phyloP scores from a whole-genome alignment of 1,140 invertebrate genomes.

The Frieseomelitta varia region DNA sequence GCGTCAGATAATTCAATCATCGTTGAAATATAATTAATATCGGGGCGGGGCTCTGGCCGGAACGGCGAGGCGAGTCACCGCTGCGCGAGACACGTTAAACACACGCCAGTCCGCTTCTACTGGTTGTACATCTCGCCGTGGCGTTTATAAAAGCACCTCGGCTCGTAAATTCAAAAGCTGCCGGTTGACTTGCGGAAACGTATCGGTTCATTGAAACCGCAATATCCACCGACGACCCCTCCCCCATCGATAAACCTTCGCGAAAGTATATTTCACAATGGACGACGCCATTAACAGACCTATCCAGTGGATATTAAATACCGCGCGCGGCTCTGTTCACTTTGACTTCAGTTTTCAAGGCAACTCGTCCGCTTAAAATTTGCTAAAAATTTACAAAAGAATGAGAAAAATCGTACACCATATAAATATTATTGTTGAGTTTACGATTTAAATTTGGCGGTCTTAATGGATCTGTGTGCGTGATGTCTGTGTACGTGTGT shows the following conservation, averaged over 20 bases:
- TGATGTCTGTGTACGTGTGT: too few relatives aligned
- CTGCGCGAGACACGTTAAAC: not conserved
- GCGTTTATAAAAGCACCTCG: not conserved
- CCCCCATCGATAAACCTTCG: not conserved
- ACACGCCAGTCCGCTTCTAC: not conserved
- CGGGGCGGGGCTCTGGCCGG: too few relatives aligned
- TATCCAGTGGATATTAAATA: not conserved
- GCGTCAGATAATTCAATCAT: too few relatives aligned
- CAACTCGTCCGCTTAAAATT: not conserved
- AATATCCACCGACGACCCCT: too few relatives aligned
- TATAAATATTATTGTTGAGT: too few relatives aligned
- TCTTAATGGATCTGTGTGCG: too few relatives aligned
- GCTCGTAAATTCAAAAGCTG: slow-evolving; percentile 3
- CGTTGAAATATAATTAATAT: not conserved
- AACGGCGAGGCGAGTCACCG: not conserved
- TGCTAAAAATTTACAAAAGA: too few relatives aligned
- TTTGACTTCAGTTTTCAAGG: not conserved
- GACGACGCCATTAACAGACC: not conserved
- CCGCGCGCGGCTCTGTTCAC: accelerated
- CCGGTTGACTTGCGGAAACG: not conserved
- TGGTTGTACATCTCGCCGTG: not conserved
- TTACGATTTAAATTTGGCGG: too few relatives aligned
- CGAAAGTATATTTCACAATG: not conserved
- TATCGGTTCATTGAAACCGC: slow-evolving; percentile 9
- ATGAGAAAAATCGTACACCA: too few relatives aligned